A percentile compares a stretch with the other conserved stretches of the same genome.
Evolutionary conservation across 2,888 invertebrate genomes (phyloP).

Genomic region (Drosophila austrosaltans): DNA sequence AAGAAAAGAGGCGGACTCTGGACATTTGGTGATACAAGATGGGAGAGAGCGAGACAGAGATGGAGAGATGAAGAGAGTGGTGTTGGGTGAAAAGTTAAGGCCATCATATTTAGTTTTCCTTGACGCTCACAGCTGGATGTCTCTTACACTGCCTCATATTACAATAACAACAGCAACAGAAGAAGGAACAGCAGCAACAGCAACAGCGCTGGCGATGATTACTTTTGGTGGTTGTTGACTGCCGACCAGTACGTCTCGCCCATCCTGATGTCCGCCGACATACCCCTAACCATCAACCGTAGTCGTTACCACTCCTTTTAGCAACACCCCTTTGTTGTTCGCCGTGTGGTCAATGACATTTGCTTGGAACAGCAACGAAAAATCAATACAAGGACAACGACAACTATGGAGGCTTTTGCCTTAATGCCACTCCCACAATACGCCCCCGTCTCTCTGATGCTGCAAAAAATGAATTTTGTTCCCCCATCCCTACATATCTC

Average conservation of each 20-base stretch:
- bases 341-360: slow-evolving; percentile 73
- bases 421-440: neutral
- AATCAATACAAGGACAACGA: slow-evolving; percentile 61
- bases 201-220: slow-evolving; percentile 69
- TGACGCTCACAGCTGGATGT: slow-evolving; percentile 48
- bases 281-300: neutral
- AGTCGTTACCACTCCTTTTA: slow-evolving; percentile 9
- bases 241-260: slow-evolving; percentile 29
- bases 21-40: no score
- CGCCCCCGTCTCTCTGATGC: neutral
- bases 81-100: slow-evolving; percentile 3
- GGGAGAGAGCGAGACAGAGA: neutral
- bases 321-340: slow-evolving; percentile 74
- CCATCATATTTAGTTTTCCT: slow-evolving; percentile 53
- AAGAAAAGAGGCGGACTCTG: no score
- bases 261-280: neutral
- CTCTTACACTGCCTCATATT: slow-evolving; percentile 27
- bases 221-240: slow-evolving; percentile 73
- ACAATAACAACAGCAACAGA: slow-evolving; percentile 51
- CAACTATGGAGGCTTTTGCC: slow-evolving; percentile 5
- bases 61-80: neutral
- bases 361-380: slow-evolving; percentile 45
- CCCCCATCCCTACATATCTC: neutral
- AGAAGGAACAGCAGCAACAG: slow-evolving; percentile 56
- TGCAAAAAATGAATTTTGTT: neutral